Conservation (phyloP, 1,140 invertebrate genomes). For the Atta texana region DNA sequence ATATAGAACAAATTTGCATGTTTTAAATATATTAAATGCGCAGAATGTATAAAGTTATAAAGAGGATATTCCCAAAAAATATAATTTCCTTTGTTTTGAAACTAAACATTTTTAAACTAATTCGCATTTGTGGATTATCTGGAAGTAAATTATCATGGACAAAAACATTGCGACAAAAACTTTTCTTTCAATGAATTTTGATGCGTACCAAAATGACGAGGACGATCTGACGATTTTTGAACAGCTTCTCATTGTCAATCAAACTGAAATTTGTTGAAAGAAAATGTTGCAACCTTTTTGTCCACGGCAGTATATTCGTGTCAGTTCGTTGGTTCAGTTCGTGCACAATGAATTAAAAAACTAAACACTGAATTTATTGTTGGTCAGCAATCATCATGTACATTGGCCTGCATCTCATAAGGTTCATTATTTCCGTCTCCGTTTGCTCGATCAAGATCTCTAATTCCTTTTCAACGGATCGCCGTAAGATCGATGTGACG, state of each 20-base stretch:
- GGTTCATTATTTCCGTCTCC: slow-evolving; percentile 38
- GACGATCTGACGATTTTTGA: slow-evolving; percentile 6
- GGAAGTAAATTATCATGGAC: background rate
- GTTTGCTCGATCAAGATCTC: slow-evolving; percentile 46
- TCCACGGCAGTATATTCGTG: background rate
- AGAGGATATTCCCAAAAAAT: slow-evolving; percentile 29
- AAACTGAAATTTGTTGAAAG: background rate
- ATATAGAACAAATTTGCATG: slow-evolving; percentile 12
- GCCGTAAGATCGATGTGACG: slow-evolving; percentile 56
- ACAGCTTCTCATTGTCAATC: background rate
- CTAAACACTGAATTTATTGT: background rate
- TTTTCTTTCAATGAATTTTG: slow-evolving; percentile 7
- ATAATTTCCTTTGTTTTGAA: slow-evolving; percentile 39
- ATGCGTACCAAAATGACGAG: background rate
- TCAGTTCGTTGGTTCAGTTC: background rate
- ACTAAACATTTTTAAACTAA: slow-evolving; percentile 38
- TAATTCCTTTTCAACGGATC: slow-evolving; percentile 32
- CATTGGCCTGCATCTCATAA: slow-evolving; percentile 15
- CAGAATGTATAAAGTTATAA: background rate
- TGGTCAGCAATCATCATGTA: background rate
- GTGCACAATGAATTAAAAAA: background rate
- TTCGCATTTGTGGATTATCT: slow-evolving; percentile 27
- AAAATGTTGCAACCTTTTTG: slow-evolving; percentile 10
- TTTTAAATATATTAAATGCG: slow-evolving; percentile 20
- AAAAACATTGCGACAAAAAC: slow-evolving; percentile 11